phyloP scores from a whole-genome alignment of 1,140 invertebrate species.

The Anoplolepis gracilipes region DNA sequence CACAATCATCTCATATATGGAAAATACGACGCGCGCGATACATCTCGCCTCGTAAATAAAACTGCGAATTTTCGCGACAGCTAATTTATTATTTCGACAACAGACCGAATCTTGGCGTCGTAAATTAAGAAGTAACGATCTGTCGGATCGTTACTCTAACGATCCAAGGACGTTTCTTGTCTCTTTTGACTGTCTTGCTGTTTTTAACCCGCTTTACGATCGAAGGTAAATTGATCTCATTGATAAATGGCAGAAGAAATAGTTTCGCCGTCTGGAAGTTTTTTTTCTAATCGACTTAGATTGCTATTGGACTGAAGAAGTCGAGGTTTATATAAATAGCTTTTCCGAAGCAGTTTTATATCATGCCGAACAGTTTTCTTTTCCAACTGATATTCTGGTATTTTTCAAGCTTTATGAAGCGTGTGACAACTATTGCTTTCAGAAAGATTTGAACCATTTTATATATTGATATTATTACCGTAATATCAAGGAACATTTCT shows the following conservation, averaged over 20 bases:
- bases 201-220: background rate
- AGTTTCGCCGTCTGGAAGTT: background rate
- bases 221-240: slow-evolving; percentile 30
- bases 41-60: slow-evolving; percentile 25
- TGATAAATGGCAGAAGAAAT: slow-evolving; percentile 43
- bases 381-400: background rate
- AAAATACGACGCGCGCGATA: background rate
- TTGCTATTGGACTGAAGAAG: background rate
- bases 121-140: slow-evolving; percentile 42
- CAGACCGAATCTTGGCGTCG: slow-evolving; percentile 27
- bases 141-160: background rate
- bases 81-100: slow-evolving; percentile 51
- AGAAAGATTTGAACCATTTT: background rate
- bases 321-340: background rate
- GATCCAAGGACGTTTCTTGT: slow-evolving; percentile 24
- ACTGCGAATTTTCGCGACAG: slow-evolving; percentile 11
- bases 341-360: slow-evolving; percentile 10
- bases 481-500: background rate
- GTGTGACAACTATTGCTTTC: slow-evolving; percentile 11
- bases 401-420: background rate
- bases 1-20: background rate
- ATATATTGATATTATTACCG: background rate
- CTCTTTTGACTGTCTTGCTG: slow-evolving; percentile 7
- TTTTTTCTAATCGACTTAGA: slow-evolving; percentile 43
- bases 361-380: background rate